Conservation (phyloP, 2,888 invertebrate genomes). For the Pheosia tremula region DNA sequence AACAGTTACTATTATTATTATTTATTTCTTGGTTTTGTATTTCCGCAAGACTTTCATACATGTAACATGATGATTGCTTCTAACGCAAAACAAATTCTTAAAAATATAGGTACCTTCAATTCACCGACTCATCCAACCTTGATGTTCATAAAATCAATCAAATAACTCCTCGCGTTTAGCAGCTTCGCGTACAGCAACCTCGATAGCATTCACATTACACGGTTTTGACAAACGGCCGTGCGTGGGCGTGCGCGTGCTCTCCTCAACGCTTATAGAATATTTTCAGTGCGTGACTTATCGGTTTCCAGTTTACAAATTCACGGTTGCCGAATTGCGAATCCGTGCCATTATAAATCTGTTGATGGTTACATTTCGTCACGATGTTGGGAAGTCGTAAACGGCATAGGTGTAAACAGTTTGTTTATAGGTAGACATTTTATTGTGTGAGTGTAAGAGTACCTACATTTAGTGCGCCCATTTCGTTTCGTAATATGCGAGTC, state of each 20-base stretch:
- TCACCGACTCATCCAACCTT: background rate
- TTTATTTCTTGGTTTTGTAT: too few species aligned
- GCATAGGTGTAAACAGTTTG: background rate
- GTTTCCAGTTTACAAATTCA: constrained; percentile 35
- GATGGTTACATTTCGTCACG: constrained; percentile 2
- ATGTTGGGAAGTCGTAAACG: constrained; percentile 2
- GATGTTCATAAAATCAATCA: constrained; percentile 1
- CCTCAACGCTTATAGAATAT: constrained; percentile 36
- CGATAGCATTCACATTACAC: constrained; percentile 34
- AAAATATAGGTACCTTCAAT: too few species aligned
- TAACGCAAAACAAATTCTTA: too few species aligned
- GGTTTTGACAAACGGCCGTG: constrained; percentile 44
- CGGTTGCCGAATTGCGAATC: constrained; percentile 27
- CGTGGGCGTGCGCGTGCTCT: constrained; percentile 28
- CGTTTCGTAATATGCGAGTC: too few species aligned
- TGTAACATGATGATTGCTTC: too few species aligned
- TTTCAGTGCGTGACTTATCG: constrained; percentile 38
- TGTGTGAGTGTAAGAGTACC: background rate
- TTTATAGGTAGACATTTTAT: background rate
- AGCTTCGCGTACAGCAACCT: background rate
- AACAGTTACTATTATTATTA: too few species aligned
- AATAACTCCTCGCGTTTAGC: background rate
- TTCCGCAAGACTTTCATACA: too few species aligned
- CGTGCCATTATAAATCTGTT: constrained; percentile 5
- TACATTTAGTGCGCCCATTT: too few species aligned